Base-by-base conservation (phyloP, 1,140 invertebrate genomes). In the Elysia chlorotica region DNA sequence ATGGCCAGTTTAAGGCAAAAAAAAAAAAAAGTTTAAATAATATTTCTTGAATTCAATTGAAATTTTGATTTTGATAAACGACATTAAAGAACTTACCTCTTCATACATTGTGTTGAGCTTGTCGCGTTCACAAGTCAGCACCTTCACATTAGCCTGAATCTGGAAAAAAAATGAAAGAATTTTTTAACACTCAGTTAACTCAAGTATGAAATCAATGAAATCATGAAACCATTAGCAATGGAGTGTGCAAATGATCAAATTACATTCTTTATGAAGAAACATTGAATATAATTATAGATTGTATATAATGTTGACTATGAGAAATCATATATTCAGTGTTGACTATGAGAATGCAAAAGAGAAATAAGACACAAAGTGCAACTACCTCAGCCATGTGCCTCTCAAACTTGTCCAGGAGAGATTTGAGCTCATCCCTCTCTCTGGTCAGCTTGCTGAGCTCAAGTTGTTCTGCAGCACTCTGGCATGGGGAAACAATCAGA, bases 131-230 rank as follows among this genome's bases (percentile, higher is more conserved):
- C 76, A 78, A 6, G 86, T 87, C 21, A 88, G 65, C 2, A 87
- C 85, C 63, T 87, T 85, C 23, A 88, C 85, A 81, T 87, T 88
- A 38, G 85, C 82, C 71, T 87, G 87, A 67, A 88, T 87, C 86
- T 88, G 69, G 35, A 77, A 79, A 65, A 57, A 37, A 71, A 66
- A 28, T 68, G 14, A 48, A 48, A 48, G n/a, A n/a, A n/a, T n/a
- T n/a, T n/a, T n/a, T n/a, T n/a, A n/a, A n/a, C n/a, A n/a, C n/a
- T n/a, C n/a, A n/a, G n/a, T n/a, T n/a, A n/a, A n/a, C n/a, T n/a
- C n/a, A n/a, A n/a, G n/a, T n/a, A n/a, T n/a, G n/a, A n/a, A n/a
- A n/a, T n/a, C n/a, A n/a, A n/a, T n/a, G n/a, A n/a, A n/a, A n/a
- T n/a, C n/a, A n/a, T n/a, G n/a, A n/a, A n/a, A n/a, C n/a, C n/a